Base-by-base conservation (phyloP, 2,797 vertebrate species). In the Cuculus canorus region DNA sequence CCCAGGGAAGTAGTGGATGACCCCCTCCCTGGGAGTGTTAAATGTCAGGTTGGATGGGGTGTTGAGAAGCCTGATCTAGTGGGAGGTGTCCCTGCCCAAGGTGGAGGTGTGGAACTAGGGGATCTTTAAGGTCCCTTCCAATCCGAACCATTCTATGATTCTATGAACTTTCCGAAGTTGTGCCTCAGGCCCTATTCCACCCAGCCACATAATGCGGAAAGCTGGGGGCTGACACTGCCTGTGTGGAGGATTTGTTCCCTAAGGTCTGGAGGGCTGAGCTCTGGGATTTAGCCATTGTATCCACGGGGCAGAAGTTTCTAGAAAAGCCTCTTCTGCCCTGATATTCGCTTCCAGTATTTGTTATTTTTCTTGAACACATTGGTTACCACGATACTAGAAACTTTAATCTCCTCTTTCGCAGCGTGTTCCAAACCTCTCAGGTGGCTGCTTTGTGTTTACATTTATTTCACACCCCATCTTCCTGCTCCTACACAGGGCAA, bases 191-290 rank as follows among this genome's bases (percentile, higher is more conserved):
- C 9, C 17, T 53, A 37, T 48, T 64, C 12, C 30, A 57, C 11
- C 5, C 11, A 78, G n/a, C 7, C n/a, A 14, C 1, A 0, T 61
- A 23, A 57, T 8, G 1, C 5, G 27, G 32, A 13, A 56, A n/a
- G 10, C 2, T 5, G 0, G 30, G 17, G 23, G 6, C 25, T 3
- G 4, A 6, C 0, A 3, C 23, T 14, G 32, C 5, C n/a, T 1
- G 0, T 21, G 10, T 12, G 50, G 23, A 43, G 8, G 82, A 52
- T 1, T 0, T 37, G 30, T 35, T 5, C 5, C 11, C 7, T 16
- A 33, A 2, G 17, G 9, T 37, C 39, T 60, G 28, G 30, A 81
- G 32, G 7, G 13, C 8, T 1, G 3, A 45, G 53, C 13, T 50
- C 15, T 27, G 9, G 23, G 4, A 5, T 71, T 71, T 37, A 35